These are phyloP conservation scores for Acanthurus tractus DNA, from an alignment of 2,797 vertebrate species.

Conservation along the genomic window DNA sequence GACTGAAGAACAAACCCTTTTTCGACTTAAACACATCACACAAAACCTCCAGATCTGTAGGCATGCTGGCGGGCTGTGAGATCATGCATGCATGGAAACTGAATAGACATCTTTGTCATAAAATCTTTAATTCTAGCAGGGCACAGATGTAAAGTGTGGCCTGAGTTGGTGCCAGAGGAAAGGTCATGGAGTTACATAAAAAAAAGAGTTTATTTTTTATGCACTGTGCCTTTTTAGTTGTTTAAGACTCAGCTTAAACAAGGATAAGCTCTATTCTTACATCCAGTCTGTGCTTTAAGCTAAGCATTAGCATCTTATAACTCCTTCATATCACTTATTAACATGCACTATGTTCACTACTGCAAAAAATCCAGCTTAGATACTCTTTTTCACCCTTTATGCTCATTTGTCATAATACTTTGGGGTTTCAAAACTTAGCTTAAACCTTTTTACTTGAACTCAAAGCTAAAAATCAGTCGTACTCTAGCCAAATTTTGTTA, in stretches of 20 bases:
- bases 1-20: not conserved
- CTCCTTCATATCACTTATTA: not conserved
- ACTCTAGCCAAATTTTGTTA: not conserved
- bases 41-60: not conserved
- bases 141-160: not conserved
- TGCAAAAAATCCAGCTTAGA: not conserved
- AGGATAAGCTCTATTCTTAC: not conserved
- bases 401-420: not conserved
- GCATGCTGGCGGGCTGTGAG: not conserved
- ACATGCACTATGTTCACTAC: not conserved
- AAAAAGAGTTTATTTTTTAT: not conserved
- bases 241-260: not conserved
- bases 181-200: too few relatives aligned
- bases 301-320: not conserved
- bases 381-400: too few relatives aligned
- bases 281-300: not conserved
- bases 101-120: not conserved
- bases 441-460: not conserved
- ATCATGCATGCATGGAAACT: not conserved
- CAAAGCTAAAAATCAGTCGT: not conserved
- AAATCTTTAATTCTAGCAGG: not conserved
- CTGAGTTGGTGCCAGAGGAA: too few relatives aligned
- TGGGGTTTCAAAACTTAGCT: constrained; percentile 7
- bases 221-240: not conserved
- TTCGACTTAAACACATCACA: not conserved